Base-by-base conservation (phyloP, 2,888 invertebrate genomes). In the Ochropleura leucogaster region DNA sequence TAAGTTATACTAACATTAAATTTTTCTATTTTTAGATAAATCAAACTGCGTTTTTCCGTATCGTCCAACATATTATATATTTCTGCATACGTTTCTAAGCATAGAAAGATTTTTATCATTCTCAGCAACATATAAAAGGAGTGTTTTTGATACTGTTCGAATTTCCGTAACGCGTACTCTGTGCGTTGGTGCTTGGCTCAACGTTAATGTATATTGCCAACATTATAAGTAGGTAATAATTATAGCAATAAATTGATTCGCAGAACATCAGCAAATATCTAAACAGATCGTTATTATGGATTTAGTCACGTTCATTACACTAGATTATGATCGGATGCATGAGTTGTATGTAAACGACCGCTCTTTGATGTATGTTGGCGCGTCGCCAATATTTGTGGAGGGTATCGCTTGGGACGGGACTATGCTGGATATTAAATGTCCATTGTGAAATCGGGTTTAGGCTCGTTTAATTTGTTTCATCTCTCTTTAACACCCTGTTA, bases 311-410 rank as follows among this genome's bases (percentile, higher is more conserved):
- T 69, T 72, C 49, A 59, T 77, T 65, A 72, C 53, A 68, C 20
- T 20, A 71, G 65, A 80, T 67, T 69, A 82, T 72, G 62, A 80
- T 69, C 65, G 49, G 40, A 53, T 68, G 57, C 59, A 57, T 62
- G 72, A 77, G 57, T 68, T 68, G 67, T 68, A 55, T 67, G 62
- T 81, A 81, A 72, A 72, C 62, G 67, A 71, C 53, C 59, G 14
- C 42, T 68, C 64, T 80, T 77, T 77, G 80, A 72, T 80, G 47
- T 68, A 14, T 42, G 30, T 63, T 80, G 80, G 80, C 62, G 12
- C 16, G 46, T 14, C 6, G 77, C 80, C 82, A 80, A 81, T 77
- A 72, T 65, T 68, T 72, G 77, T 47, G 47, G 40, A 53, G 66
- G 62, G 53, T 80, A 51, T 60, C 16, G 12, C 20, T 55, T n/a